Evolutionary conservation across 2,113 vertebrate genomes (phyloP).

Genomic region (Catharus minimus): DNA sequence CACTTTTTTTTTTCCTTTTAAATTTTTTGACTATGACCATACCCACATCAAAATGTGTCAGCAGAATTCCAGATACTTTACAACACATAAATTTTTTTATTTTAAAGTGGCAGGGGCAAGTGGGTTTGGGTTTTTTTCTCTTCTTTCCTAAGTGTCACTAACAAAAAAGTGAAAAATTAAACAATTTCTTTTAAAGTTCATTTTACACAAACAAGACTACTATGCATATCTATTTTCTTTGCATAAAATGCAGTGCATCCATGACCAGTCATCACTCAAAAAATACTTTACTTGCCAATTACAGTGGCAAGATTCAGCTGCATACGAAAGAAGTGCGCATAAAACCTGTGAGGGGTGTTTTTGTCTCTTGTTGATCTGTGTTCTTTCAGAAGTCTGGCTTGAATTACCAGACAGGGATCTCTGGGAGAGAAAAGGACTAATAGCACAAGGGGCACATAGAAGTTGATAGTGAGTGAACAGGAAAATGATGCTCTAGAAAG

Average conservation of each 20-base stretch:
- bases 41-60: background rate
- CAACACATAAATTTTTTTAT: background rate
- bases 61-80: background rate
- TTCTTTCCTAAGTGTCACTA: background rate
- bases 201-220: background rate
- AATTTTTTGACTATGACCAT: background rate
- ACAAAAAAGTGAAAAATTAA: background rate
- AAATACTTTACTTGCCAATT: background rate
- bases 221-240: background rate
- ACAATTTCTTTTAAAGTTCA: background rate
- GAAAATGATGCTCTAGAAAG: background rate
- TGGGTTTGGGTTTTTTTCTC: rapidly evolving
- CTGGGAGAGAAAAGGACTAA: background rate
- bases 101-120: background rate
- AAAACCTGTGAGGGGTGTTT: background rate
- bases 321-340: background rate
- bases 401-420: background rate
- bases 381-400: background rate
- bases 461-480: background rate
- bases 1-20: background rate
- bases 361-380: background rate
- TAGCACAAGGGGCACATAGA: background rate
- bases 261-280: background rate
- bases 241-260: background rate
- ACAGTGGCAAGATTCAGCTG: background rate